A percentile compares a stretch with the other conserved stretches of the same genome.
These are phyloP conservation scores for Pterobdella sp. DNA, from an alignment of 2,888 invertebrate species.

Conservation along the genomic window DNA sequence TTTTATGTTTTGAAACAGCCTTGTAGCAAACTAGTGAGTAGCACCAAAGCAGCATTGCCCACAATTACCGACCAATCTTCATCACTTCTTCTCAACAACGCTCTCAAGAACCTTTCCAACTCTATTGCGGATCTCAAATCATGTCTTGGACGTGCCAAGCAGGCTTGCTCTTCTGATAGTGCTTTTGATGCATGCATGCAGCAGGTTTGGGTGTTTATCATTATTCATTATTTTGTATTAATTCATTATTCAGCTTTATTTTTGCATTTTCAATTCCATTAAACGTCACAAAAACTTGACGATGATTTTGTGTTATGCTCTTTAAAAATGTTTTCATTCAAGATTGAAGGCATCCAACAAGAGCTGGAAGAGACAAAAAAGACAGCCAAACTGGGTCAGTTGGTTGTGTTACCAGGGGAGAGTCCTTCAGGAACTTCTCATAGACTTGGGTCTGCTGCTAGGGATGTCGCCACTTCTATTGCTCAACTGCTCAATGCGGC, in stretches of 20 bases:
- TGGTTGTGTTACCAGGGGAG: slow-evolving; percentile 78
- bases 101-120: slow-evolving; percentile 60
- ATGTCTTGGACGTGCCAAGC: slow-evolving; percentile 52
- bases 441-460: slow-evolving; percentile 58
- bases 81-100: slow-evolving; percentile 65
- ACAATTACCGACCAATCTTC: slow-evolving; percentile 70
- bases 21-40: slow-evolving; percentile 62
- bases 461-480: slow-evolving; percentile 72
- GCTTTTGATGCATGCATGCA: slow-evolving; percentile 76
- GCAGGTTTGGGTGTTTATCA: slow-evolving; percentile 56
- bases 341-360: slow-evolving; percentile 61
- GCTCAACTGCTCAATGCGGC: slow-evolving; percentile 79
- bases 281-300: background rate
- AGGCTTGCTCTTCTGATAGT: slow-evolving; percentile 50
- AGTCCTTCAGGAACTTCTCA: slow-evolving; percentile 55
- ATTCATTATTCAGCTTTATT: background rate
- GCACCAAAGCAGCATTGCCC: slow-evolving; percentile 72
- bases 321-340: background rate
- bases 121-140: slow-evolving; percentile 61
- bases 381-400: slow-evolving; percentile 64
- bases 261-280: too few relatives aligned
- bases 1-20: too few relatives aligned
- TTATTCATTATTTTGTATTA: background rate
- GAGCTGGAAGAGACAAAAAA: slow-evolving; percentile 73
- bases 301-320: background rate